Conservation (phyloP, 2,888 invertebrate genomes). For the Idaea biselata region DNA sequence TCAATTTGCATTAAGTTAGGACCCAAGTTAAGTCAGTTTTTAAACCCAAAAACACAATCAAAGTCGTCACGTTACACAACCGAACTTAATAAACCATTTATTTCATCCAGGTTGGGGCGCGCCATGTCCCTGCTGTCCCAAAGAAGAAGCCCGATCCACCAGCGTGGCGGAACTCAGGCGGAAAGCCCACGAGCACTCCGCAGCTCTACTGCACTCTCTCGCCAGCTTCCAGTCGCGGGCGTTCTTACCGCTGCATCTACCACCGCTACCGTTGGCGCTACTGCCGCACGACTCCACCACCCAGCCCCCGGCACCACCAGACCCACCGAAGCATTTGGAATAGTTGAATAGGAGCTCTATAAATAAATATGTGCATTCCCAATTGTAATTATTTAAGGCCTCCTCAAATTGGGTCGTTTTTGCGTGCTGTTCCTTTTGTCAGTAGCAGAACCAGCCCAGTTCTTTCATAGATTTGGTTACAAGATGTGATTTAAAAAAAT, state of each 20-base stretch:
- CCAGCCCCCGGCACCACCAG: slow-evolving; percentile 22
- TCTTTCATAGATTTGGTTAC: no score
- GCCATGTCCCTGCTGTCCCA: slow-evolving; percentile 90
- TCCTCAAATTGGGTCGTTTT: no score
- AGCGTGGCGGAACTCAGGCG: slow-evolving; percentile 95
- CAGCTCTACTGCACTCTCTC: slow-evolving; percentile 88
- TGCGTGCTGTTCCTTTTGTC: no score
- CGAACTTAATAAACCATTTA: background rate
- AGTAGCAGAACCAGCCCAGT: background rate
- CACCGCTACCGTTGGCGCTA: slow-evolving; percentile 56
- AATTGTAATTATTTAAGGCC: no score
- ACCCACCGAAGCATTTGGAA: slow-evolving; percentile 58
- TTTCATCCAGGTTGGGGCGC: slow-evolving; percentile 84
- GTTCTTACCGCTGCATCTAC: slow-evolving; percentile 65
- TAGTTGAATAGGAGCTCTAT: slow-evolving; percentile 27
- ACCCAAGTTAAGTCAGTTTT: no score
- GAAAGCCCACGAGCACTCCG: slow-evolving; percentile 97
- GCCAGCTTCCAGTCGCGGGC: slow-evolving; percentile 84
- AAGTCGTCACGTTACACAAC: background rate
- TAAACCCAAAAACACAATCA: background rate
- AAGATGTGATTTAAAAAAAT: background rate
- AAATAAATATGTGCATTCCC: no score
- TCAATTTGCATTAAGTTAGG: no score
- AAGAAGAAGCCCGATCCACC: slow-evolving; percentile 87
- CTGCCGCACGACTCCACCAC: slow-evolving; percentile 46